Conservation (phyloP, 2,888 invertebrate species). For the Capitulum mitella region DNA sequence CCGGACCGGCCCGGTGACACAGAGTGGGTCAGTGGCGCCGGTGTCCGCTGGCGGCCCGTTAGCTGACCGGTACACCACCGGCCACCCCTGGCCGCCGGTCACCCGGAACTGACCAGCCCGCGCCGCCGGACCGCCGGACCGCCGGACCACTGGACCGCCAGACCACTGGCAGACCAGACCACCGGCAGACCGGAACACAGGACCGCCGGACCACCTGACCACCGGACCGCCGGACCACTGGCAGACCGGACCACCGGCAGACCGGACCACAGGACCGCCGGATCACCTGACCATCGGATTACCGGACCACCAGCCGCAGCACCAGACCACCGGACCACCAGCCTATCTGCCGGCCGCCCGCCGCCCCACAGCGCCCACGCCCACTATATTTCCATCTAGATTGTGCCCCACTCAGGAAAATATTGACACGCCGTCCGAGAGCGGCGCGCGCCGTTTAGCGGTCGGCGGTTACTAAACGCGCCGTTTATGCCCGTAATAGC, state of each 20-base stretch:
- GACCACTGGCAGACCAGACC: no score
- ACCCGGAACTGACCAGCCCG: not conserved
- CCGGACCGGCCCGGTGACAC: no score
- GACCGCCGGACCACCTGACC: no score
- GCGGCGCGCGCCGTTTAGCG: not conserved
- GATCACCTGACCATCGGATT: no score
- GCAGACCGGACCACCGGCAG: no score
- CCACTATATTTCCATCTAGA: not conserved
- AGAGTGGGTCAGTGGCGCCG: not conserved
- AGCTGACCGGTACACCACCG: not conserved
- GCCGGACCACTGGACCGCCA: no score
- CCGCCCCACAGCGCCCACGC: not conserved
- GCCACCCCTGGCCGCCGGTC: not conserved
- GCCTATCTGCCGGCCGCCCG: not conserved
- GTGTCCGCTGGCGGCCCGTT: not conserved
- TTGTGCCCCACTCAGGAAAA: not conserved
- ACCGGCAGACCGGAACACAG: no score
- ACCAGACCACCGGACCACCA: no score
- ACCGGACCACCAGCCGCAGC: no score
- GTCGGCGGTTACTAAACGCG: not conserved
- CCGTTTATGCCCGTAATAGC: not conserved
- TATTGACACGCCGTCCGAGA: not conserved
- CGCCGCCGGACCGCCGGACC: no score
- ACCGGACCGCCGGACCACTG: no score
- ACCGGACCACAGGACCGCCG: no score